Conservation (phyloP, 2,888 invertebrate species). For the Orthosia incerta region DNA sequence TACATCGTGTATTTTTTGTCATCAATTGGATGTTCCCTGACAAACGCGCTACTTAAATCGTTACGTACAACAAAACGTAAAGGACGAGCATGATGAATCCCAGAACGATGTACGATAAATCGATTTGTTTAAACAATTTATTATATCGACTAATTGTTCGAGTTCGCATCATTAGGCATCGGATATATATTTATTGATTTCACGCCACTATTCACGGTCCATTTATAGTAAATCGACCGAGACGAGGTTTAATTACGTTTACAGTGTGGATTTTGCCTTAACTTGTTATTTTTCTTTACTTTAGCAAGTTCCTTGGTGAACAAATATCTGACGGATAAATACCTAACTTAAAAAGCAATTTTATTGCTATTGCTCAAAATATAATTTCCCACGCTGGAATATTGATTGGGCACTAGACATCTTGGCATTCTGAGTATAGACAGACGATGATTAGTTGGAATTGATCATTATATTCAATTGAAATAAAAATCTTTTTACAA, state of each 20-base stretch:
- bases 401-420: not conserved
- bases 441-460: too few species aligned
- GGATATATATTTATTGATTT: constrained; percentile 76
- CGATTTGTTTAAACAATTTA: constrained; percentile 66
- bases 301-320: not conserved
- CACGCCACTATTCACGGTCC: constrained; percentile 72
- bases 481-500: not conserved
- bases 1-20: not conserved
- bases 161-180: constrained; percentile 67
- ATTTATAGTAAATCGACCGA: constrained; percentile 67
- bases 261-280: constrained; percentile 50
- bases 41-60: constrained; percentile 29
- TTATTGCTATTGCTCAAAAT: not conserved
- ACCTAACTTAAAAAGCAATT: not conserved
- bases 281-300: constrained; percentile 26
- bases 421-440: not conserved
- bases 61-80: constrained; percentile 31
- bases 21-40: not conserved
- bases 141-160: constrained; percentile 65
- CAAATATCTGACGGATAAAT: not conserved
- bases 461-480: constrained; percentile 1
- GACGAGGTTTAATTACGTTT: constrained; percentile 60
- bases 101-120: constrained; percentile 55
- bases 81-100: constrained; percentile 47
- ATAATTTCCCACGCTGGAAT: constrained; percentile 8